Percentiles rank a stretch among this genome's conserved stretches.
phyloP scores from a whole-genome alignment of 1,140 invertebrate species.

The Phortica variegata region DNA sequence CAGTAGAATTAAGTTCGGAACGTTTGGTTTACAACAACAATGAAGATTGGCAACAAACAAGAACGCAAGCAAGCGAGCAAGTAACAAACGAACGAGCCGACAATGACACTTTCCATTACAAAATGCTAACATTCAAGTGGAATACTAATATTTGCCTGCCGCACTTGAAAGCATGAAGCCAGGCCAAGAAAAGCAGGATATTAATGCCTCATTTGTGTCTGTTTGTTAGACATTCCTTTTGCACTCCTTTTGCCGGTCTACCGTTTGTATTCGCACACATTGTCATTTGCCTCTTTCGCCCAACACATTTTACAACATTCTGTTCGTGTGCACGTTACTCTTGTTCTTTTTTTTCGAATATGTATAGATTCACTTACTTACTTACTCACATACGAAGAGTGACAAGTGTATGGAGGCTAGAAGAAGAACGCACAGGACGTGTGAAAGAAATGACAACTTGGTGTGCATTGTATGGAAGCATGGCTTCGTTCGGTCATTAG shows the following conservation, averaged over 20 bases:
- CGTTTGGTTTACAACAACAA: no score
- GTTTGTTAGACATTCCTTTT: constrained; percentile 5
- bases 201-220: constrained; percentile 50
- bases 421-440: constrained; percentile 21
- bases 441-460: no score
- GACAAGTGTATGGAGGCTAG: constrained; percentile 7
- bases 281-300: constrained; percentile 22
- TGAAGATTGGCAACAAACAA: no score
- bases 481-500: constrained; percentile 45
- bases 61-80: no score
- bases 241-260: constrained; percentile 1
- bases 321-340: no score
- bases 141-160: constrained; percentile 51
- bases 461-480: constrained; percentile 28
- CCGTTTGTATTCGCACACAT: constrained; percentile 25
- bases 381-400: constrained; percentile 2
- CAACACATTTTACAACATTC: no score
- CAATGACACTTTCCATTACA: constrained; percentile 48
- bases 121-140: constrained; percentile 50
- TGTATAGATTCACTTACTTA: constrained; percentile 26
- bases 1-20: no score
- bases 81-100: no score
- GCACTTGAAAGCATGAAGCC: constrained; percentile 45
- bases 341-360: no score
- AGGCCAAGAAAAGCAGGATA: constrained; percentile 28